These are phyloP conservation scores for Meles meles DNA, from an alignment of 2,113 vertebrate genomes.

Conservation along the genomic window DNA sequence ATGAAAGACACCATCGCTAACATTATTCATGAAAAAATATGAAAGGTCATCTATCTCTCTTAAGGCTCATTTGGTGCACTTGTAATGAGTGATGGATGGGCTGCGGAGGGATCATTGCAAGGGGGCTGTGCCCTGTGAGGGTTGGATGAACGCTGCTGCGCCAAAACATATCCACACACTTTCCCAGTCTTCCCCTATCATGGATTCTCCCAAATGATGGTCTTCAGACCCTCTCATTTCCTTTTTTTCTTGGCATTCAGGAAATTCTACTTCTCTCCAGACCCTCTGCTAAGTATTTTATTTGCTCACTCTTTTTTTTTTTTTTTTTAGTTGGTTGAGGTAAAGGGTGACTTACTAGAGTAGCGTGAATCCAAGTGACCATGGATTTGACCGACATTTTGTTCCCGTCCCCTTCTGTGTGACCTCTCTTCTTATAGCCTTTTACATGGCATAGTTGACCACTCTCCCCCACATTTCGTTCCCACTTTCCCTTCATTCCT, in stretches of 20 bases:
- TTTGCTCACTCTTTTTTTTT: not conserved
- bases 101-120: not conserved
- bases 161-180: not conserved
- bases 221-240: slow-evolving; percentile 21
- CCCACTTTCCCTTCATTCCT: not conserved
- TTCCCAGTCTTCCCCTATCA: not conserved
- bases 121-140: not conserved
- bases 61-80: slow-evolving; percentile 21
- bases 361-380: not conserved
- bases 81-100: slow-evolving; percentile 35
- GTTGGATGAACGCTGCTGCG: not conserved
- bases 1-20: slow-evolving; percentile 8
- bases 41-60: slow-evolving; percentile 18
- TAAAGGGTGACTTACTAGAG: not conserved
- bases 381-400: not conserved
- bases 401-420: not conserved
- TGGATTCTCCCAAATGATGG: not conserved
- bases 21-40: slow-evolving; percentile 39
- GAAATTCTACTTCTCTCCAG: not conserved
- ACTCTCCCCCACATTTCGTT: not conserved
- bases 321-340: not conserved
- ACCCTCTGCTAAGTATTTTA: not conserved
- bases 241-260: not conserved
- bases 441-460: not conserved
- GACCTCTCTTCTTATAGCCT: not conserved